A percentile compares a stretch with the other conserved stretches of the same genome.
phyloP scores from a whole-genome alignment of 2,113 vertebrate species.

The Syngnathus scovelli region DNA sequence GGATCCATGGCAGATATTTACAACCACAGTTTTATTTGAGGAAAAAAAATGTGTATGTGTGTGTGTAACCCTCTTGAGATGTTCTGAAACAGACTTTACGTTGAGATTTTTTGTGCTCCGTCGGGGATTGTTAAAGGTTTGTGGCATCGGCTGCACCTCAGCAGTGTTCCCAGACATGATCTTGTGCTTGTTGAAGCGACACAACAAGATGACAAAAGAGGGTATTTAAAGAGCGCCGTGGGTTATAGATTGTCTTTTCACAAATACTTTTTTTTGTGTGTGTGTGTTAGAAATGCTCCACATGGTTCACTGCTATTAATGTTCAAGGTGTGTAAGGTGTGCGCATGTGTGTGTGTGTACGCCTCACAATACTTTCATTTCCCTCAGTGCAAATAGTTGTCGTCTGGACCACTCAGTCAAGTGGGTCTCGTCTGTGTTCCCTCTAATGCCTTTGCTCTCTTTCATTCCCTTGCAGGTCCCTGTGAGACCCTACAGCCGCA shows the following conservation, averaged over 20 bases:
- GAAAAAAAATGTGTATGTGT: constrained; percentile 7
- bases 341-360: constrained; percentile 9
- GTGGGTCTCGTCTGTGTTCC: constrained; percentile 22
- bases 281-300: constrained; percentile 24
- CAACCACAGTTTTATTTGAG: not conserved
- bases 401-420: constrained; percentile 30
- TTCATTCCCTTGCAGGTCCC: constrained; percentile 50
- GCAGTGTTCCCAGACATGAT: constrained; percentile 44
- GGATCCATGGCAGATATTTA: not conserved
- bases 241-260: constrained; percentile 13
- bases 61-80: not conserved
- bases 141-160: constrained; percentile 46
- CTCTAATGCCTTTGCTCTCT: constrained; percentile 48
- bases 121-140: constrained; percentile 45
- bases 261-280: constrained; percentile 21
- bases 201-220: constrained; percentile 1
- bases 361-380: constrained; percentile 35
- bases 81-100: constrained; percentile 45
- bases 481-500: constrained; percentile 24
- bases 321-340: constrained; percentile 16
- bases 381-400: constrained; percentile 21
- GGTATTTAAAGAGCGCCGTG: constrained; percentile 16
- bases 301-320: constrained; percentile 30
- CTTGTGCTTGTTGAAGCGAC: constrained; percentile 31
- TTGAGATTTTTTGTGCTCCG: constrained; percentile 46